Base-by-base conservation (phyloP, 2,888 invertebrate genomes). In the Xanthorhoe designata region DNA sequence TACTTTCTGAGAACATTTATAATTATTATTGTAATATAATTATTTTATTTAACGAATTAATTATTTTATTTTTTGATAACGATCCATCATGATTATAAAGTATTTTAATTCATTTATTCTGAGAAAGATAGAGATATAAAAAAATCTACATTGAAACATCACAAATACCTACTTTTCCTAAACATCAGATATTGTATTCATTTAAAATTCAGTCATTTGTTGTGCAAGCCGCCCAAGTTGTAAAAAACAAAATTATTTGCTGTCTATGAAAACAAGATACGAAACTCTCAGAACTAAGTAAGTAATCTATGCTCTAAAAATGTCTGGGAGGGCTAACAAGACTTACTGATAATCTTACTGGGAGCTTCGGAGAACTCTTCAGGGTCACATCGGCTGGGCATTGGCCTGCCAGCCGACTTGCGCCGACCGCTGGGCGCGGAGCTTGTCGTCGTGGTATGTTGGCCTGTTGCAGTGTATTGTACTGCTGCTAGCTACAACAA, bases 401-500 rank as follows among this genome's bases (percentile, higher is more conserved):
- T 84, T 10, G 91, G 89, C 70, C 84, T 77, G 56, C 91, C 84
- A 59, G 87, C 79, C 66, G 94, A 82, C 72, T 88, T 80, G 70
- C 94, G 78, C 74, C 89, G 84, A 81, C 92, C 85, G 88, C 95
- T 86, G 86, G 89, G 90, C 80, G 94, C 92, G 79, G 94, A 84
- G 91, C 94, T 86, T 86, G 95, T 85, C 86, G 94, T 88, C 66
- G 89, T 90, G 78, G 94, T 87, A 86, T 94, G 89, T 53, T 86
- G 91, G 0, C 85, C 90, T 0, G 90, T 86, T 1, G 90, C 91
- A 0, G 88, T 91, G 68, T 90, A 92, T 68, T 92, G 92, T 17
- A 93, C 91, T 7, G 84, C 80, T 0, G 83, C 88, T 61, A 87
- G 63, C 87, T 90, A 38, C 6, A 32, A 38, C 51, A 35, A 35